Evolutionary conservation across 2,113 vertebrate genomes (phyloP).

Genomic region (Okapia johnstoni): DNA sequence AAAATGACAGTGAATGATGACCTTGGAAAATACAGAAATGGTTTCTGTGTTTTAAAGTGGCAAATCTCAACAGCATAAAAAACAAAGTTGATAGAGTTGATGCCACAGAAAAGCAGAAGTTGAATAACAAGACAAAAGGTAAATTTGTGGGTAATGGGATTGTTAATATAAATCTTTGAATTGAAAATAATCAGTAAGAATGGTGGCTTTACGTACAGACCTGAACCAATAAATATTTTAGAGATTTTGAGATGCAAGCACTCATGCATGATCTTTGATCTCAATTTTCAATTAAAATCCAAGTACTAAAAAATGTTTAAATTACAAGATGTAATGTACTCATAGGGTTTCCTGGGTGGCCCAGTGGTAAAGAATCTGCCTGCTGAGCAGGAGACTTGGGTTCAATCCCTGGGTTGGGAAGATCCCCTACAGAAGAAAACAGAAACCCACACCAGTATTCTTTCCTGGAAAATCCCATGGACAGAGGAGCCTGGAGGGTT

Average conservation of each 20-base stretch:
- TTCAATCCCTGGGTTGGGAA: neutral
- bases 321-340: neutral
- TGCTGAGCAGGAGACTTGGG: neutral
- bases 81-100: neutral
- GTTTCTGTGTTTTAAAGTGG: neutral
- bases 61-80: neutral
- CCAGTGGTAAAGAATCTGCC: neutral
- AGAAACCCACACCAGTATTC: neutral
- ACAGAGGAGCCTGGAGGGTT: neutral
- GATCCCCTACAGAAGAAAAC: neutral
- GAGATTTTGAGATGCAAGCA: neutral
- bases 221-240: neutral
- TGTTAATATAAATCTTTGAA: neutral
- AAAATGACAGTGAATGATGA: neutral
- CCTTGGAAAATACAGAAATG: neutral
- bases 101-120: neutral
- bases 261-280: neutral
- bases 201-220: neutral
- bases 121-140: neutral
- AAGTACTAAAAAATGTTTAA: neutral
- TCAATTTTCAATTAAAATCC: conserved; percentile 34
- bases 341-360: neutral
- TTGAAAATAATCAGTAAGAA: neutral
- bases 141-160: neutral
- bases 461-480: neutral